Evolutionary conservation across 2,888 invertebrate species (phyloP), one percentile per base, ranked within the genome.

Genomic region (Rhogogaster chlorosoma): DNA sequence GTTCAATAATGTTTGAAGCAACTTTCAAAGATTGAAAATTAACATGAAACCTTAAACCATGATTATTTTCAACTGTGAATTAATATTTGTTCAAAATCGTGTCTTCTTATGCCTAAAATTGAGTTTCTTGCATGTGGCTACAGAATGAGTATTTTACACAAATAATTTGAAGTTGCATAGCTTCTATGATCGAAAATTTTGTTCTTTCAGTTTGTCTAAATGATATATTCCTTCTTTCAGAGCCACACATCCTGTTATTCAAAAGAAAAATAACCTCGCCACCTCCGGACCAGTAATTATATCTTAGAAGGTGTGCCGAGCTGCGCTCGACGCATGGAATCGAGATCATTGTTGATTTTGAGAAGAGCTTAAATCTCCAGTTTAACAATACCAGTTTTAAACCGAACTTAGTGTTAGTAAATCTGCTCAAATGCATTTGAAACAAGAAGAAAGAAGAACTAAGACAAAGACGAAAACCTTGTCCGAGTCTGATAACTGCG

Each of bases 191-290:
- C 12, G 26, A 10, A 22, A 26, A 61, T 61, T 61, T 10, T 0
- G 12, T 26, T 26, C 26, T 10, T 26, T 12, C 7, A 12, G 26
- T 61, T 61, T 38, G 9, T 32, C 10, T 36, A 71, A 29, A n/a
- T 71, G n/a, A 18, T 71, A 38, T 42, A 2, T 38, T n/a, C 42
- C 0, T 73, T 10, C 42, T 95, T 95, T 83, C 95, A 97, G 98
- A 99, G 92, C 99, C 98, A 18, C 98, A 98, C 90, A 97, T 99
- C 91, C 94, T 99, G 88, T 95, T 99, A 84, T 99, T 99, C 94
- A 96, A 96, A 93, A 94, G 97, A 92, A 96, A 96, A 92, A 96
- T 95, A 89, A 95, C 96, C 45, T 94, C 94, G 80, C 94, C 94
- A 77, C 94, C 94, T 64, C 90, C 92, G 57, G 91, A 91, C 38